Conservation (phyloP, 1,140 invertebrate species). For the Drosophila burlai region DNA sequence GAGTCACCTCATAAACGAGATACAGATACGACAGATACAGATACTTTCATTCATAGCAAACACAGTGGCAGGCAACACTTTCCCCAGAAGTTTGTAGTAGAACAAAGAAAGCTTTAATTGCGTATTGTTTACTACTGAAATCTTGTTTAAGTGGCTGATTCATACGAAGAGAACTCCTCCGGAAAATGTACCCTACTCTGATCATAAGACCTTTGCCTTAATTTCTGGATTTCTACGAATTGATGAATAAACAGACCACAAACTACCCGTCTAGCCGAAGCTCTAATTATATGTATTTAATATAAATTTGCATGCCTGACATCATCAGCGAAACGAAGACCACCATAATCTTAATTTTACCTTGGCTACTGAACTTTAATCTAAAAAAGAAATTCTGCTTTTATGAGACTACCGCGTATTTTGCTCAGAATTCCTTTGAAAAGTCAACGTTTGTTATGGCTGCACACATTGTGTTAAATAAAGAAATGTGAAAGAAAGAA, state of each 20-base stretch:
- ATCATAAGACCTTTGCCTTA: not conserved
- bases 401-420: conserved; percentile 6
- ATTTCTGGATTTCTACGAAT: not conserved
- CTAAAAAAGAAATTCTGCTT: conserved; percentile 16
- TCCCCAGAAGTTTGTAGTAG: not conserved
- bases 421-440: conserved; percentile 14
- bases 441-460: not conserved
- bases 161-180: not conserved
- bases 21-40: conserved; percentile 14
- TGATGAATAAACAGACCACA: conserved; percentile 7
- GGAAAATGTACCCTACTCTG: not conserved
- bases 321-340: conserved; percentile 3
- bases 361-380: conserved; percentile 25
- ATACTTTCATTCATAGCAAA: conserved; percentile 15
- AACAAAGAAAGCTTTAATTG: conserved; percentile 14
- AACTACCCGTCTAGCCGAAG: not conserved
- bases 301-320: conserved; percentile 36
- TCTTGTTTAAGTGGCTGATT: conserved; percentile 8
- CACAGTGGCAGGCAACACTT: conserved; percentile 1
- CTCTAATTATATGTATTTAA: conserved; percentile 13
- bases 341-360: conserved; percentile 3
- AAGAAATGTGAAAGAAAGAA: conserved; percentile 9
- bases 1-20: conserved; percentile 18
- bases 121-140: conserved; percentile 7
- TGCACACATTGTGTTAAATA: conserved; percentile 10